Percentiles rank a stretch among this genome's conserved stretches.
phyloP scores from a whole-genome alignment of 53 echinoderm and acorn worm genomes.

The Holothuria leucospilota region DNA sequence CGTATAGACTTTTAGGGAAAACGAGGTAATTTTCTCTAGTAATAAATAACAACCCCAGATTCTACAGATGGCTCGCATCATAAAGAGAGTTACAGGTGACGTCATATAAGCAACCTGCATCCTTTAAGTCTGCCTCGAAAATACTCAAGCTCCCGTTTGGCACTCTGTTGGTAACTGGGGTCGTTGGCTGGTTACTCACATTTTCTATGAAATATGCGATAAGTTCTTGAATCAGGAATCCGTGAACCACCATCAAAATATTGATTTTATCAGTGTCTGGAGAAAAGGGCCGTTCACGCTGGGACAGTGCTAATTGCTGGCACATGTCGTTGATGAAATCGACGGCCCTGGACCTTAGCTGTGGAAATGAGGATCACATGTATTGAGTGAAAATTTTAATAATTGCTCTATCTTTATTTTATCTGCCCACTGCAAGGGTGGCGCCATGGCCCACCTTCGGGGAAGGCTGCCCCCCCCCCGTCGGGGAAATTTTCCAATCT shows the following conservation, averaged over 20 bases:
- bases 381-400: too few species aligned
- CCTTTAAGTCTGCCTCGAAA: constrained; percentile 28
- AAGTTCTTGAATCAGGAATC: constrained; percentile 29
- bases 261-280: not conserved
- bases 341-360: not conserved
- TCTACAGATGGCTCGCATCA: not conserved
- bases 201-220: constrained; percentile 7
- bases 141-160: constrained; percentile 10
- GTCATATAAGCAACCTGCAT: not conserved
- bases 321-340: constrained; percentile 4
- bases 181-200: not conserved
- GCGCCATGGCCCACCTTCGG: too few species aligned
- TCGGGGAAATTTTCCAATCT: too few species aligned
- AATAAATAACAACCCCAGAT: too few species aligned
- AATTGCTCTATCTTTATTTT: too few species aligned
- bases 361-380: not conserved
- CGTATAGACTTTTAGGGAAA: too few species aligned
- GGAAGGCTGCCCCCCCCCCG: too few species aligned
- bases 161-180: not conserved
- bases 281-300: too few species aligned
- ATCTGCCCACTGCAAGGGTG: too few species aligned
- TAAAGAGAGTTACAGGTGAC: not conserved
- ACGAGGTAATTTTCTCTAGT: too few species aligned
- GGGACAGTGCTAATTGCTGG: too few species aligned
- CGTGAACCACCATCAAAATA: constrained; percentile 22